Evolutionary conservation across 64 coral and sea anemone species (phyloP), one percentile per base, ranked within the genome.

Genomic region (Porites lutea): DNA sequence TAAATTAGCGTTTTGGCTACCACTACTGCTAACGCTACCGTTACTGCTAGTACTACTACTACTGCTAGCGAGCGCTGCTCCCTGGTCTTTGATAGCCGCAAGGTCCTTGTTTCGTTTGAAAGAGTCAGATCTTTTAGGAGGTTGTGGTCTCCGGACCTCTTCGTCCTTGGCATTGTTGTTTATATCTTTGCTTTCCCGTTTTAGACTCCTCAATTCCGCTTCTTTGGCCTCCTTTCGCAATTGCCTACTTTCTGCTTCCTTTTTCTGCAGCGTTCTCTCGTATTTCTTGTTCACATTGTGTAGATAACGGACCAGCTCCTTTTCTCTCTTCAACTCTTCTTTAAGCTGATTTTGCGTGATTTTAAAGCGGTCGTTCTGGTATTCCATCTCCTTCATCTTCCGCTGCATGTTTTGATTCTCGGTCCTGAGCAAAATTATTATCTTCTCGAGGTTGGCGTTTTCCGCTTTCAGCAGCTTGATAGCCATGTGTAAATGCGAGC

Each of bases 371-470:
- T 97, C 95, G 48, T 97, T 97, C 58, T 97, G 95, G 48, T 97
- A 97, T 68, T 94, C 95, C 21, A 97, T 89, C 68, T 97, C 95
- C 71, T 94, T 91, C 95, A 97, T 97, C 84, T 93, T 86, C 3
- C 78, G 63, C 76, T 94, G 95, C 71, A 94, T 72, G 58, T 93
- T 97, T 43, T 93, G 92, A 68, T 97, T 97, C 37, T 97, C 95
- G 5, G 95, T 94, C 92, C 90, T 94, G 1, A 97, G 92, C 58
- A 97, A 19, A 71, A 97, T 97, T 60, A 97, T 97, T 59, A 93
- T 97, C 74, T 97, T 97, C 86, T 97, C 95, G 78, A 97, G 75
- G 69, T 97, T 97, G 4, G 95, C 89, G 47, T 97, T 97, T 88
- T 97, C 95, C 43, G 95, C 92, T 87, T 97, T 97, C 83, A 97